Evolutionary conservation across 1,140 invertebrate genomes (phyloP).

Genomic region (Pantala flavescens): DNA sequence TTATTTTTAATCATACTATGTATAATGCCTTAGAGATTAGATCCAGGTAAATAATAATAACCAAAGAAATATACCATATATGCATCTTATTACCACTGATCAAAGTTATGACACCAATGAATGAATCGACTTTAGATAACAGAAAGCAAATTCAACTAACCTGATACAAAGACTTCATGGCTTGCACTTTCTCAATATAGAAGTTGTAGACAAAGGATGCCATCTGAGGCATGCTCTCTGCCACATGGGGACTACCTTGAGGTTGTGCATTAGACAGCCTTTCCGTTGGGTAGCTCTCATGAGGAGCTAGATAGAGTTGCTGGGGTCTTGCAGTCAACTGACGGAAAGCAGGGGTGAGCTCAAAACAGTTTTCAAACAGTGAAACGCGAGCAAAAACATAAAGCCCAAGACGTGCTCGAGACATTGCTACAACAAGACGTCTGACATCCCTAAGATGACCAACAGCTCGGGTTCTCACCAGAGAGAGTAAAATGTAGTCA

Average conservation of each 20-base stretch:
- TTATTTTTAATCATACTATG: too few relatives aligned
- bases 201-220: constrained; percentile 85
- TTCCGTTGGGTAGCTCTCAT: constrained; percentile 65
- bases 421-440: constrained; percentile 95
- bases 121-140: too few relatives aligned
- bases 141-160: constrained; percentile 24
- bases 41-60: too few relatives aligned
- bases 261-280: constrained; percentile 36
- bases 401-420: constrained; percentile 90
- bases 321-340: constrained; percentile 55
- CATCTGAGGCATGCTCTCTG: constrained; percentile 87
- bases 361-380: constrained; percentile 93
- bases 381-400: constrained; percentile 91
- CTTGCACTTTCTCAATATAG: constrained; percentile 66
- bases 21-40: too few relatives aligned
- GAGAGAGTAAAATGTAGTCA: constrained; percentile 91
- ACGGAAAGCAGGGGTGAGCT: constrained; percentile 89
- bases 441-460: constrained; percentile 94
- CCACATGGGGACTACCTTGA: constrained; percentile 37
- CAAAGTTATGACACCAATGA: too few relatives aligned
- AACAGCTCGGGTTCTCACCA: constrained; percentile 91
- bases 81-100: too few relatives aligned
- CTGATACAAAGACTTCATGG: constrained; percentile 45
- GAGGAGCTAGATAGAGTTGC: constrained; percentile 61
- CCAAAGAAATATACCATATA: too few relatives aligned